Base-by-base conservation (phyloP, 2,888 invertebrate genomes). In the Synergus itoensis region DNA sequence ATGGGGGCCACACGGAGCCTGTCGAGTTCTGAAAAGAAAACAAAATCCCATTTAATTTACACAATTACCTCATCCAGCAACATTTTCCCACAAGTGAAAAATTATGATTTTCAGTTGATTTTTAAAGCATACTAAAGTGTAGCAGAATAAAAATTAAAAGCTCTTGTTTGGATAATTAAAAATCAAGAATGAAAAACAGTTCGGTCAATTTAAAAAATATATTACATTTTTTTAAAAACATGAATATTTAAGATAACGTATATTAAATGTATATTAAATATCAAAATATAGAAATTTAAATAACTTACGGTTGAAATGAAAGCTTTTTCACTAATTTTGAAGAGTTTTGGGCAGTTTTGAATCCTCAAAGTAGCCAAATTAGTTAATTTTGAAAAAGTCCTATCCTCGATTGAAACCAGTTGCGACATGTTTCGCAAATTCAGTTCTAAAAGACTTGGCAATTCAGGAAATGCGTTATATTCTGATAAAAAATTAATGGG, bases 381-480 rank as follows among this genome's bases (percentile, higher is more conserved):
- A 87, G 89, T 91, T 53, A 96, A 92, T 0, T 94, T 93, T 0
- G 95, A 94, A 14, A 96, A 92, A 1, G 94, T 93, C 1, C 93
- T 93, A 16, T 91, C 89, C 11, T 93, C 94, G 45, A 98, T 94
- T 45, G 89, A 89, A 0, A 89, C 92, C 64, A 97, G 91, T 3
- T 93, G 90, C 0, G 93, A 92, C 95, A 96, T 96, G 83, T 95
- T 94, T 76, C 95, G 94, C 90, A 97, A 93, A 84, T 96, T 95
- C 0, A 97, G 92, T 75, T 94, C 94, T 87, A 94, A 93, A 21
- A 97, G 90, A 8, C 94, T 94, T 0, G 93, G 91, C 78, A 97
- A 93, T 0, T 87, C 88, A 0, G 96, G 96, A 89, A 97, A 96
- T 7, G 94, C 93, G 21, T 92, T 92, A 0, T 87, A 84, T 76